These are phyloP conservation scores for Sebastes schlegelii DNA, from an alignment of 2,113 vertebrate species.

Conservation along the genomic window DNA sequence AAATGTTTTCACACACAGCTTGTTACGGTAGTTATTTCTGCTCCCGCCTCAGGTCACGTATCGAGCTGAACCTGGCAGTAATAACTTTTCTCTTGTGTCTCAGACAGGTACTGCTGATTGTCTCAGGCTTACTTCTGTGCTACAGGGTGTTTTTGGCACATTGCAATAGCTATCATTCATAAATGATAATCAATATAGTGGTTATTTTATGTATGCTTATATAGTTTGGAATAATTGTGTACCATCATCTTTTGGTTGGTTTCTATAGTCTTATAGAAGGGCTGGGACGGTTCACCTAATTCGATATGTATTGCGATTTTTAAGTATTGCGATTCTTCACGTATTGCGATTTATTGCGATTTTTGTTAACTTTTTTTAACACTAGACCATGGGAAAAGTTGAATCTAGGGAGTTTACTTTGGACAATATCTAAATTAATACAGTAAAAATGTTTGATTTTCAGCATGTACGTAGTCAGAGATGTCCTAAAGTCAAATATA, in stretches of 20 bases:
- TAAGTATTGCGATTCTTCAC: too few species aligned
- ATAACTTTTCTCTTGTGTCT: conserved; percentile 48
- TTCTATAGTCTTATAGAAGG: not conserved
- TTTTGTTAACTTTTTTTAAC: too few species aligned
- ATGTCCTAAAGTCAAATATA: too few species aligned
- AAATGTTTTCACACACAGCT: conserved; percentile 51
- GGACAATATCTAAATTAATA: too few species aligned
- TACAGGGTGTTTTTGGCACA: conserved; percentile 8
- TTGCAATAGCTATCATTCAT: not conserved
- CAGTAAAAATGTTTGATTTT: too few species aligned
- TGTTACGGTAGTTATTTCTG: conserved; percentile 66
- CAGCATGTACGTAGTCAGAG: too few species aligned
- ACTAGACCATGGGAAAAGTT: too few species aligned
- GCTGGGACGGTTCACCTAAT: too few species aligned
- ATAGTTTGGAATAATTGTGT: not conserved
- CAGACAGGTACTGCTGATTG: conserved; percentile 39
- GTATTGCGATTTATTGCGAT: too few species aligned
- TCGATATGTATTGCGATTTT: too few species aligned
- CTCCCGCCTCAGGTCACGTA: conserved; percentile 61
- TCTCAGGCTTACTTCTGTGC: conserved; percentile 21
- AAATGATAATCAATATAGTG: conserved; percentile 6
- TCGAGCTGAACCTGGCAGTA: conserved; percentile 61
- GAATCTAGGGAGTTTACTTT: too few species aligned
- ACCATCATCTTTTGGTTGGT: not conserved
- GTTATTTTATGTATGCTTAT: not conserved